A percentile compares a stretch with the other conserved stretches of the same genome.
Evolutionary conservation across 1,140 invertebrate genomes (phyloP).

Genomic region (Drosophila elegans): DNA sequence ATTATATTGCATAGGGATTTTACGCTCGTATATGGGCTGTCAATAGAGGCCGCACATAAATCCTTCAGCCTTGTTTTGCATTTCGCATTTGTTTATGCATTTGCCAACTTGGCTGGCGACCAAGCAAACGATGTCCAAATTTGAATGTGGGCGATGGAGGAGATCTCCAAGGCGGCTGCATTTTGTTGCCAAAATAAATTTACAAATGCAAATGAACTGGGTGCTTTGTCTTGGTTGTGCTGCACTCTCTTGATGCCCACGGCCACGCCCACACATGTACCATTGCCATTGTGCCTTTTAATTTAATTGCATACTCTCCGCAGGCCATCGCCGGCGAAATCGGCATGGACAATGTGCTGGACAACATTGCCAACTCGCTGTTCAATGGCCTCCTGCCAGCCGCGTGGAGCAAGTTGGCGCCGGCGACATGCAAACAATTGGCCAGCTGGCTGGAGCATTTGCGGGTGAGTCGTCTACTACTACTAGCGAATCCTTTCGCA

Average conservation of each 20-base stretch:
- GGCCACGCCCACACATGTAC: slow-evolving; percentile 61
- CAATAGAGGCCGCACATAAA: slow-evolving; percentile 70
- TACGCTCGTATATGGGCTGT: slow-evolving; percentile 27
- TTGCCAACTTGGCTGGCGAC: slow-evolving; percentile 74
- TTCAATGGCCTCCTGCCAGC: slow-evolving; percentile 93
- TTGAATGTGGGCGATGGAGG: slow-evolving; percentile 38
- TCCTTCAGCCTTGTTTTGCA: slow-evolving; percentile 76
- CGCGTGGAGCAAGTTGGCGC: slow-evolving; percentile 92
- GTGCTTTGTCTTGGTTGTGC: slow-evolving; percentile 57
- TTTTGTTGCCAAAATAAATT: slow-evolving; percentile 80
- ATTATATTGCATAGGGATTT: slow-evolving; percentile 6
- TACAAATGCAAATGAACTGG: slow-evolving; percentile 78
- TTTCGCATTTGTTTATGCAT: slow-evolving; percentile 77
- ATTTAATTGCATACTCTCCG: slow-evolving; percentile 77
- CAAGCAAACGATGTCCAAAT: slow-evolving; percentile 62
- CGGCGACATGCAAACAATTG: slow-evolving; percentile 93
- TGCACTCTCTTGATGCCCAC: background rate
- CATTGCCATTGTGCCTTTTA: slow-evolving; percentile 63
- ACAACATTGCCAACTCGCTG: slow-evolving; percentile 92
- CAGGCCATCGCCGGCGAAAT: slow-evolving; percentile 94
- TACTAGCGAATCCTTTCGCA: background rate
- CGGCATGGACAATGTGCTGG: slow-evolving; percentile 93
- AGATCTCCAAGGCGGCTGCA: slow-evolving; percentile 13
- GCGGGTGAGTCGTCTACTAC: slow-evolving; percentile 82
- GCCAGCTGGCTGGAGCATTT: slow-evolving; percentile 96